Evolutionary conservation across 2,888 invertebrate genomes (phyloP).

Genomic region (Alcis repandata): DNA sequence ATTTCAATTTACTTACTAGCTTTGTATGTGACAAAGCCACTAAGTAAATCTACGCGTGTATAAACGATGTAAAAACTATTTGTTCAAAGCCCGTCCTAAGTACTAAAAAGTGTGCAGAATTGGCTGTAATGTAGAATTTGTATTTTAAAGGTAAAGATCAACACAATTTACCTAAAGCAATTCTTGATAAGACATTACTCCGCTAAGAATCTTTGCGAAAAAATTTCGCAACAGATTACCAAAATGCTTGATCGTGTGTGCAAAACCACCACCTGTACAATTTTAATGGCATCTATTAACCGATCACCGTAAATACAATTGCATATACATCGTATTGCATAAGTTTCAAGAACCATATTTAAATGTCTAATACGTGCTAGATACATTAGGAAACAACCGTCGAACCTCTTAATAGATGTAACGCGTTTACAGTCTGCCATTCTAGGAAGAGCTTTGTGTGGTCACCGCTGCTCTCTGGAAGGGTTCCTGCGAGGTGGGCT

Average conservation of each 20-base stretch:
- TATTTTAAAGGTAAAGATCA: no score
- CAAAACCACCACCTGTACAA: slow-evolving; percentile 48
- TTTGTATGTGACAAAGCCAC: no score
- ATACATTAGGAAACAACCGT: slow-evolving; percentile 73
- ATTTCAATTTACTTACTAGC: no score
- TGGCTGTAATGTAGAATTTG: no score
- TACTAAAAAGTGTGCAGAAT: no score
- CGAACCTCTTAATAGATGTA: slow-evolving; percentile 75
- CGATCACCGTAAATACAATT: slow-evolving; percentile 49
- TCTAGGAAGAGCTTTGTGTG: slow-evolving; percentile 53
- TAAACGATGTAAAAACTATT: no score
- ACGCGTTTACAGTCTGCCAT: slow-evolving; percentile 63
- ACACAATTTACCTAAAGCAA: no score
- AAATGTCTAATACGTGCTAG: slow-evolving; percentile 74
- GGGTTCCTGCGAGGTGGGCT: slow-evolving; percentile 22
- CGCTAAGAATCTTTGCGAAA: not conserved
- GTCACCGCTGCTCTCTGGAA: slow-evolving; percentile 33
- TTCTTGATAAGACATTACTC: no score
- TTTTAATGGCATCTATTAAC: slow-evolving; percentile 66
- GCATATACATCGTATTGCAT: slow-evolving; percentile 63
- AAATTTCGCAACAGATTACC: not conserved
- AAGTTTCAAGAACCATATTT: slow-evolving; percentile 79
- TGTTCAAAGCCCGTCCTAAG: no score
- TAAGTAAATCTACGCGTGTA: no score
- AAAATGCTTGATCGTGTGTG: slow-evolving; percentile 1